Base-by-base conservation (phyloP, 1,140 invertebrate species). In the Bombus picipes region DNA sequence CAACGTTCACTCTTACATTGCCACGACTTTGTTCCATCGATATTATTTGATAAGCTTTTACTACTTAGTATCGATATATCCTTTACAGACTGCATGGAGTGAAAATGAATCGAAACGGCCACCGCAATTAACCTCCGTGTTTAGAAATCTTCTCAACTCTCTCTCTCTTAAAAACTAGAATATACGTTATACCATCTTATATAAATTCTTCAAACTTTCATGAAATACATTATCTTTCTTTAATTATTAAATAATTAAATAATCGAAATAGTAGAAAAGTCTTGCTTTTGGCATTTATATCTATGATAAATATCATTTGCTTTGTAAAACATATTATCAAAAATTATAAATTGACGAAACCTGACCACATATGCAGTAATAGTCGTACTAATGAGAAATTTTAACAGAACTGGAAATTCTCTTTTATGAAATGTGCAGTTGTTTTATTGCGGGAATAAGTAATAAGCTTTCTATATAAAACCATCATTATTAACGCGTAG, bases 1-100 rank as follows among this genome's bases (percentile, higher is more conserved):
- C 25, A 41, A 28, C 53, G 72, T 82, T 88, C 74, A 62, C 73
- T 43, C 83, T 81, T 34, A n/a, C 72, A 86, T 47, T 47, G 9
- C 41, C 77, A 57, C 43, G 34, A 76, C 43, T 32, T 13, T 34
- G 65, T 53, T 37, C 25, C 34, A 10, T 70, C 34, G 65, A 70
- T 70, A 47, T 10, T 18, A 39, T 70, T 80, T 43, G n/a, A 66
- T 76, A n/a, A 39, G 32, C 12, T 76, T 47, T 47, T 47, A 62
- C 62, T 37, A 3, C 22, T 13, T 25, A 47, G 25, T 65, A 39
- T 43, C 76, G 37, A 41, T 43, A 65, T 37, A n/a, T 22, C 37
- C 9, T 32, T 25, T 22, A 47, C 4, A 25, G 25, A 25, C 15
- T 32, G 5, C 0, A 3, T 13, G 13, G 3, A 41, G 57, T 62